Percentiles rank a stretch among this genome's conserved stretches.
Evolutionary conservation across 2,113 vertebrate species (phyloP).

Genomic region (Pithys albifrons): DNA sequence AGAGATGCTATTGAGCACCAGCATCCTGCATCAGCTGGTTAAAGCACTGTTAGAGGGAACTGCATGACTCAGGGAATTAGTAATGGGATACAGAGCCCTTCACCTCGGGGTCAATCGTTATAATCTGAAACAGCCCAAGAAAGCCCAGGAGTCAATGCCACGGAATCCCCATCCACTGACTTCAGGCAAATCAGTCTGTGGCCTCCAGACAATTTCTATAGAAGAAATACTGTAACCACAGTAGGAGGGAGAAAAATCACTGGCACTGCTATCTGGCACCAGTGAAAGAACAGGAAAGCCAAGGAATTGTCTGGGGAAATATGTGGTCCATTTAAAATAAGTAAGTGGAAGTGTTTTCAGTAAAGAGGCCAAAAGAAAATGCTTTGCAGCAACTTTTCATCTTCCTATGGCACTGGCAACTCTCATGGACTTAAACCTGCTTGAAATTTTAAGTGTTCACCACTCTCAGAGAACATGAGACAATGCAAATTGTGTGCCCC

Average conservation of each 20-base stretch:
- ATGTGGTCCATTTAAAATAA: not conserved
- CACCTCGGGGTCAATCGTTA: slow-evolving; percentile 24
- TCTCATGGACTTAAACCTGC: not conserved
- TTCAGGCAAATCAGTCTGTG: not conserved
- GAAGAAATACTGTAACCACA: not conserved
- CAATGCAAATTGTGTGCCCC: fast-evolving
- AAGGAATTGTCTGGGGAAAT: not conserved
- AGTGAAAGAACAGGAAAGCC: not conserved
- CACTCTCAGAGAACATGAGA: not conserved
- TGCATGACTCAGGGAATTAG: not conserved
- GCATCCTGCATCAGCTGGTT: slow-evolving; percentile 24
- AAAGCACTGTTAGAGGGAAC: not conserved
- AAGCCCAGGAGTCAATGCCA: not conserved
- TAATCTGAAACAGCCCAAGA: slow-evolving; percentile 12
- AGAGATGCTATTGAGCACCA: not conserved
- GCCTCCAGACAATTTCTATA: slow-evolving; percentile 17
- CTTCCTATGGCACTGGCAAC: not conserved
- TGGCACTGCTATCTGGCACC: not conserved
- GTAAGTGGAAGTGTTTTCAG: not conserved
- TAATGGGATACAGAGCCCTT: slow-evolving; percentile 29
- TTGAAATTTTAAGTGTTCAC: not conserved
- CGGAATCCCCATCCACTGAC: not conserved
- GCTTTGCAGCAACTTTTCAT: not conserved
- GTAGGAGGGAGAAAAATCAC: not conserved
- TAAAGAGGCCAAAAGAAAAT: not conserved